A percentile compares a stretch with the other conserved stretches of the same genome.
Conservation (phyloP, 2,888 invertebrate species). For the Unio pictorum region DNA sequence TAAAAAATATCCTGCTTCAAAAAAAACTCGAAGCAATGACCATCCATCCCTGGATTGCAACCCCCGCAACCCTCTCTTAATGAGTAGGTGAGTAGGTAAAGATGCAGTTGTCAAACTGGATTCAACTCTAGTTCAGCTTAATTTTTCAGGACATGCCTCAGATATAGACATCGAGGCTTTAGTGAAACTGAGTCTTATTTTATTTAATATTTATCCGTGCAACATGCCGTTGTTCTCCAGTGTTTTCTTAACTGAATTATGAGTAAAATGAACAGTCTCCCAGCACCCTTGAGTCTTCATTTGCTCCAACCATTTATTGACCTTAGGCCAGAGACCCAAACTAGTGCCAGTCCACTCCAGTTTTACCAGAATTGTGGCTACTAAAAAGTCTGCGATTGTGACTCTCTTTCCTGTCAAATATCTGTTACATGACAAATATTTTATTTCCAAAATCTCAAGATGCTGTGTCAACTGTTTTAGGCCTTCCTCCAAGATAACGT, state of each 20-base stretch:
- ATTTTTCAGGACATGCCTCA: no score
- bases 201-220: no score
- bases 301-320: conserved; percentile 52
- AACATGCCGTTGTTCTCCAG: no score
- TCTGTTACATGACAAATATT: conserved; percentile 48
- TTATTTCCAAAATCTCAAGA: conserved; percentile 55
- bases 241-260: conserved; percentile 13
- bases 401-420: conserved; percentile 52
- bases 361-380: conserved; percentile 55
- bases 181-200: no score
- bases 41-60: no score
- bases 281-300: conserved; percentile 58
- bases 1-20: no score
- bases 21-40: no score
- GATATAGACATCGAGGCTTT: no score
- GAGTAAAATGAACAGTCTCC: conserved; percentile 56
- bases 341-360: conserved; percentile 60
- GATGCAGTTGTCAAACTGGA: no score
- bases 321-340: conserved; percentile 59
- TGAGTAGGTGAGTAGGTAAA: no score
- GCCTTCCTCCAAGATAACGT: conserved; percentile 54
- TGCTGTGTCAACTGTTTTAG: conserved; percentile 48
- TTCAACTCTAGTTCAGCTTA: no score
- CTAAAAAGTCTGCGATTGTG: conserved; percentile 57
- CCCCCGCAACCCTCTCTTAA: no score